These are phyloP conservation scores for Stenoptilia bipunctidactyla DNA, from an alignment of 2,888 invertebrate species.

Conservation along the genomic window DNA sequence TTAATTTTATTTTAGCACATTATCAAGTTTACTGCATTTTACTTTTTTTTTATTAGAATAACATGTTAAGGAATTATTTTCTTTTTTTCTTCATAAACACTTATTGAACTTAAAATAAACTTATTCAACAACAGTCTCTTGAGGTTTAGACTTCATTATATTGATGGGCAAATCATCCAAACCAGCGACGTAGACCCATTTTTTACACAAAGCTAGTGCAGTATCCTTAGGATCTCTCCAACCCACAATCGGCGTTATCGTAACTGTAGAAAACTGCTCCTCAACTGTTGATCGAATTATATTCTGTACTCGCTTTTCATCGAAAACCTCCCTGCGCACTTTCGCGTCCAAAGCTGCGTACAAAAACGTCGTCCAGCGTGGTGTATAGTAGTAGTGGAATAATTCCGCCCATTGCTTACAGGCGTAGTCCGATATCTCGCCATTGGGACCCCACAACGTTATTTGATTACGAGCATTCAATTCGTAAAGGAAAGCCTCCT, in stretches of 20 bases:
- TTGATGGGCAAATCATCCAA: conserved; percentile 43
- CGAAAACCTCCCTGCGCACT: conserved; percentile 59
- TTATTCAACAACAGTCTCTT: no score
- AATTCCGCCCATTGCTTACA: conserved; percentile 92
- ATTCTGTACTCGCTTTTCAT: conserved; percentile 68
- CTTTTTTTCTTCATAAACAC: no score
- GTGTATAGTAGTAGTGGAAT: conserved; percentile 76
- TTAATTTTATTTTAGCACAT: no score
- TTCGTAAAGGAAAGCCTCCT: conserved; percentile 32
- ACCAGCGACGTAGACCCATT: conserved; percentile 43
- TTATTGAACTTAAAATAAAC: no score
- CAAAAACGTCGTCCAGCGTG: conserved; percentile 83
- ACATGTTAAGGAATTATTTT: no score
- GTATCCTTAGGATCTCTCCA: no score
- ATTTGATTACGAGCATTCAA: conserved; percentile 92
- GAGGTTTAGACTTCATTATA: no score
- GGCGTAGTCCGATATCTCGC: conserved; percentile 92
- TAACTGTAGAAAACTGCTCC: no score
- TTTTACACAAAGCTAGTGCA: conserved; percentile 27
- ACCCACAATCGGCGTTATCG: no score
- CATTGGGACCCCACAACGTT: conserved; percentile 93
- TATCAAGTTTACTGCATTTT: no score
- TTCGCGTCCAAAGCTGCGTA: conserved; percentile 69
- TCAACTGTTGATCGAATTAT: conserved; percentile 20
- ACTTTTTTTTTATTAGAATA: no score